Conservation (phyloP, 2,888 invertebrate species). For the Lepeophtheirus nordmannii region DNA sequence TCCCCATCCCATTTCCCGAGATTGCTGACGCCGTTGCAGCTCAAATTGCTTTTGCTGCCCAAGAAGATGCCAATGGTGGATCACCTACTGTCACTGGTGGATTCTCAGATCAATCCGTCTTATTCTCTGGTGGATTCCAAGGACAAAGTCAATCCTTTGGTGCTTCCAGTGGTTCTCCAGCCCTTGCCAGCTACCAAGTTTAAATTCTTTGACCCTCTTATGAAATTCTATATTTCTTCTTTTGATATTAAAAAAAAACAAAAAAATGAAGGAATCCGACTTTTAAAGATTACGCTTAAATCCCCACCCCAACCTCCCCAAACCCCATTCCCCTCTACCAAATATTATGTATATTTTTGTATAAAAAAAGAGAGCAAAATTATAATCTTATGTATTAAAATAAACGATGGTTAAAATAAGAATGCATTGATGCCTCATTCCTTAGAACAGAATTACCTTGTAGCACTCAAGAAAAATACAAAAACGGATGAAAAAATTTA, state of each 20-base stretch:
- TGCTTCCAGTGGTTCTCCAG: neutral
- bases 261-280: neutral
- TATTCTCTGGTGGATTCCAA: neutral
- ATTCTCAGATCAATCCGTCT: too few species aligned
- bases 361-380: conserved; percentile 1
- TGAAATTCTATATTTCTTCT: neutral
- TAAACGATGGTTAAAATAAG: neutral
- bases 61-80: conserved; percentile 20
- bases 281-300: neutral
- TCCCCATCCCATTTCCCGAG: conserved; percentile 18
- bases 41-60: conserved; percentile 21
- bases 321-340: neutral
- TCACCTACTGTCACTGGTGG: conserved; percentile 20
- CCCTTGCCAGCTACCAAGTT: neutral
- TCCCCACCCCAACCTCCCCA: neutral
- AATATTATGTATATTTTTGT: neutral
- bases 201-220: neutral
- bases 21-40: conserved; percentile 22
- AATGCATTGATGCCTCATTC: too few species aligned
- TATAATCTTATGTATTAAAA: neutral
- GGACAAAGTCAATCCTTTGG: conserved; percentile 1
- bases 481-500: too few species aligned
- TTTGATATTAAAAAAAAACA: neutral
- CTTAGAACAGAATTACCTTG: too few species aligned
- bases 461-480: too few species aligned